These are phyloP conservation scores for Sitodiplosis mosellana DNA, from an alignment of 1,140 invertebrate species.

Conservation along the genomic window DNA sequence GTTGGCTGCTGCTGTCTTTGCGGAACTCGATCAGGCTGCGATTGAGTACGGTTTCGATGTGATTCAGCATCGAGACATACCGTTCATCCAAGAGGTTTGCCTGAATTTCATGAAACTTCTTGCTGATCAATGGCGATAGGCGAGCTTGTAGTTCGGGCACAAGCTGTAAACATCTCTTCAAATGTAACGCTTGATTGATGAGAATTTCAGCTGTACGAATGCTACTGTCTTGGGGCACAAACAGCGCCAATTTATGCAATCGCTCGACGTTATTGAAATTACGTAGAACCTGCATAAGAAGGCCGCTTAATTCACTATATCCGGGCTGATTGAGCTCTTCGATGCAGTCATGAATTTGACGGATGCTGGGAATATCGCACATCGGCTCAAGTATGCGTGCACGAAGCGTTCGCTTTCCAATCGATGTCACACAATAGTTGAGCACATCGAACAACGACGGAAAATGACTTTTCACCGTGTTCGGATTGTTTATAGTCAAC, in stretches of 20 bases:
- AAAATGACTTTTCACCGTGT: conserved; percentile 16
- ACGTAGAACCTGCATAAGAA: not conserved
- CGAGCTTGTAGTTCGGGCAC: not conserved
- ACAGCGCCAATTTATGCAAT: not conserved
- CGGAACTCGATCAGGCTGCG: not conserved
- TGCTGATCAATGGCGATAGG: not conserved
- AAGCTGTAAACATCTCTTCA: not conserved
- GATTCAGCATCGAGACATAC: not conserved
- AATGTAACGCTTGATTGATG: not conserved
- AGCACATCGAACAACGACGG: conserved; percentile 52
- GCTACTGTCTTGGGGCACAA: not conserved
- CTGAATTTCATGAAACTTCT: not conserved
- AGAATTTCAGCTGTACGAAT: not conserved
- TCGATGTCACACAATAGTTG: conserved; percentile 58
- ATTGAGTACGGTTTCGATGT: not conserved
- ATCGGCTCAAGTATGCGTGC: conserved; percentile 69
- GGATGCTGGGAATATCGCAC: conserved; percentile 41
- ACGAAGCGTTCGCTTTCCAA: conserved; percentile 55
- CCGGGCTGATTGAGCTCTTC: conserved; percentile 42
- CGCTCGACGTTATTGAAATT: not conserved
- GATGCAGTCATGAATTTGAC: conserved; percentile 48
- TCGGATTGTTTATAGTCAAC: conserved; percentile 29
- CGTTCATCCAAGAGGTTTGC: not conserved
- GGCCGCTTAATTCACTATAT: conserved; percentile 37
- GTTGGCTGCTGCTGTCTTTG: not conserved